Evolutionary conservation across 2,113 vertebrate species (phyloP).

Genomic region (Caranx ignobilis): DNA sequence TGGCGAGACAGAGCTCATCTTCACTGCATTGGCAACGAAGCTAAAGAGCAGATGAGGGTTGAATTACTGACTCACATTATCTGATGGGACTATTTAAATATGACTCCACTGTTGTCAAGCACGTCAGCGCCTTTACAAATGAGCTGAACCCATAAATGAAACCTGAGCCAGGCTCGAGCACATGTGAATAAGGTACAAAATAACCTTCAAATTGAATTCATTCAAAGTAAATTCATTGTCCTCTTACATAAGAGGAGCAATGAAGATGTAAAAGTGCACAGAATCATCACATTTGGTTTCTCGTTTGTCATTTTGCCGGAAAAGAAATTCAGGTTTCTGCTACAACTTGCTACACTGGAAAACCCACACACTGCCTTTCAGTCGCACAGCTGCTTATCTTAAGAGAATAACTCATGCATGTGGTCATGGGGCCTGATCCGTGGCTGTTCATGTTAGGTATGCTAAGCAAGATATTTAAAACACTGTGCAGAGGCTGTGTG

Average conservation of each 20-base stretch:
- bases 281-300: too few species aligned
- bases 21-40: constrained; percentile 27
- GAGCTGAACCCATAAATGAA: neutral
- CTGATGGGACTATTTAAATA: neutral
- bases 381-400: neutral
- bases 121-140: neutral
- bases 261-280: too few species aligned
- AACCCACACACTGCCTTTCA: neutral
- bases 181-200: neutral
- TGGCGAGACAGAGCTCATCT: constrained; percentile 32
- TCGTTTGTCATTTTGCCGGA: too few species aligned
- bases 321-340: neutral
- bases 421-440: neutral
- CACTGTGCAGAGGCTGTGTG: neutral
- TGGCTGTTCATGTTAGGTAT: neutral
- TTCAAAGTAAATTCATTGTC: too few species aligned
- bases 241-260: too few species aligned
- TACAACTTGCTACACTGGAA: constrained; percentile 10
- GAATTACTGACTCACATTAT: neutral
- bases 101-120: neutral
- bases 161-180: neutral
- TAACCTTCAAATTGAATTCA: neutral
- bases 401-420: neutral
- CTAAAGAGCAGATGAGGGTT: constrained; percentile 26
- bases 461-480: constrained; percentile 8